Evolutionary conservation across 2,888 invertebrate species (phyloP), one percentile per base, ranked within the genome.

Genomic region (Zelleria hepariella): DNA sequence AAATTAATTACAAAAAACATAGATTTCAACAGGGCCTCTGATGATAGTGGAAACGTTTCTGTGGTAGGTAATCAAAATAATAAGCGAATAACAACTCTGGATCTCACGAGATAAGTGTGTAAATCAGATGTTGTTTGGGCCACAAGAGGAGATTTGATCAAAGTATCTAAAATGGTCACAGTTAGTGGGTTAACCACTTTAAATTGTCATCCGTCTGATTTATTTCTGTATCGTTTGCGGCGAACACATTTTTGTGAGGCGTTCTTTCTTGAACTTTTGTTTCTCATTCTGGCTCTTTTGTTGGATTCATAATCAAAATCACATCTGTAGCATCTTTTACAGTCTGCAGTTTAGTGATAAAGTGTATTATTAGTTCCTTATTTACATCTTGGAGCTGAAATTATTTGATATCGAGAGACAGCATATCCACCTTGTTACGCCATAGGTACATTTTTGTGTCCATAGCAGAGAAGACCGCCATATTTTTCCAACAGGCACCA

Each of bases 101-200:
- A 49, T 15, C 60, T 58, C 65, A 68, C 67, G 62, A 60, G 63
- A 66, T 76, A 75, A 67, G 69, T 65, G 64, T 67, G 59, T 70
- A 66, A 69, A 66, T 66, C 59, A 65, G 61, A 62, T 65, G 62
- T 63, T 61, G 20, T 21, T 52, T 62, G 59, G 75, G 76, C 32
- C 77, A 81, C 72, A 73, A 76, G 79, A 83, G 82, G 82, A 87
- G 83, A 87, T 88, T 77, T 82, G 86, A 88, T 88, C 87, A 86
- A 84, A 84, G 84, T 81, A 86, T 88, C 88, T 89, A 89, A 89
- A 89, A 89, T 89, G 89, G 89, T 88, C 86, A 87, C 89, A 87
- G 88, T 84, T 87, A 88, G 85, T 89, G 86, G 89, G 89, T 87
- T 87, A 86, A 86, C 89, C 89, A 89, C 88, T 89, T 89, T 85